Evolutionary conservation across 2,888 invertebrate genomes (phyloP).

Genomic region (Tetranychus piercei): DNA sequence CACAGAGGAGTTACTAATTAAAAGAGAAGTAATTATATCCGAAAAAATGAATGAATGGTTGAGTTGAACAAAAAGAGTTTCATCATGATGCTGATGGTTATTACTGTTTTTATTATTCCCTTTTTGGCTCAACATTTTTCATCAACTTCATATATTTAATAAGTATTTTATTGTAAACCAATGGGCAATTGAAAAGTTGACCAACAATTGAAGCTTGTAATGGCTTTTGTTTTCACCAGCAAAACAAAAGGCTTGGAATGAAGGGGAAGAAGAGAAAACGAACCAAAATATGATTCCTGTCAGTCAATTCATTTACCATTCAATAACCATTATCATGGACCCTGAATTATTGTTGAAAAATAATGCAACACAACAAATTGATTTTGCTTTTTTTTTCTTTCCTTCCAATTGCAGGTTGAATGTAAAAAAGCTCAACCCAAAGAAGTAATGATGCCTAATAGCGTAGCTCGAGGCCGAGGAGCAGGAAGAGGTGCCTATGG

Average conservation of each 20-base stretch:
- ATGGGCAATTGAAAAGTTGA: too few relatives aligned
- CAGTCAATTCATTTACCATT: too few relatives aligned
- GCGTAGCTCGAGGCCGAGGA: slow-evolving; percentile 60
- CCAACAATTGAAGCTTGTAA: too few relatives aligned
- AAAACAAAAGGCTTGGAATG: too few relatives aligned
- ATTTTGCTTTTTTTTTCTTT: slow-evolving; percentile 4
- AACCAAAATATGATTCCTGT: too few relatives aligned
- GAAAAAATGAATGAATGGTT: not conserved
- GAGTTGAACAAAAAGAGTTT: not conserved
- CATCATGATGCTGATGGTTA: not conserved
- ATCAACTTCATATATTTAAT: too few relatives aligned
- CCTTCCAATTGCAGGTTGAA: slow-evolving; percentile 56
- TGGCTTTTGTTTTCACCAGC: too few relatives aligned
- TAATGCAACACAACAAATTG: not conserved
- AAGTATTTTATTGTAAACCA: too few relatives aligned
- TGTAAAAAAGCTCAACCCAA: slow-evolving; percentile 99
- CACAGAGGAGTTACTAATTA: slow-evolving; percentile 1
- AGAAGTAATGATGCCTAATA: slow-evolving; percentile 98
- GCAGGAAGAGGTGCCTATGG: slow-evolving; percentile 89
- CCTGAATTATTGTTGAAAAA: too few relatives aligned
- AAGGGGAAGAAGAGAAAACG: too few relatives aligned
- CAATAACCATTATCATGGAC: too few relatives aligned
- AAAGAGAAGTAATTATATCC: not conserved
- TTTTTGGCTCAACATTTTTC: too few relatives aligned
- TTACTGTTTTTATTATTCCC: not conserved